Evolutionary conservation across 2,888 invertebrate genomes (phyloP), one percentile per base, ranked within the genome.

Genomic region (Arenicola marina): DNA sequence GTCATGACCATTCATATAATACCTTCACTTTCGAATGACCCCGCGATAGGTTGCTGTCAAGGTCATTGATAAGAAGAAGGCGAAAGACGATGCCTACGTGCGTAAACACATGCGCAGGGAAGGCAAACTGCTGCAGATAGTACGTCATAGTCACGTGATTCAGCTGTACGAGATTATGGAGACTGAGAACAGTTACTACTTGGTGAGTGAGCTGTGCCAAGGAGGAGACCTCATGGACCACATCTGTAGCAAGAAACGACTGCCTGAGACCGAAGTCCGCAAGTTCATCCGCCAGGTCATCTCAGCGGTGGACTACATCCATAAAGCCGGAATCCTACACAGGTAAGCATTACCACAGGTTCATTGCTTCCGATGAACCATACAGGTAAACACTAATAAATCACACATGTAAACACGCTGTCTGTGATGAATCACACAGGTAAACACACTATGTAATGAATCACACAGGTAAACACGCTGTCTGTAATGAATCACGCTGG

Each of bases 31-130:
- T n/a, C n/a, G n/a, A n/a, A n/a, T n/a, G n/a, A n/a, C n/a, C n/a
- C n/a, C n/a, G n/a, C n/a, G n/a, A n/a, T n/a, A 81, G 81, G 81
- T 81, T 26, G 82, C 82, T 4, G 72, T 82, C 15, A 82, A 82
- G 65, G 74, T 81, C n/a, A 77, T 82, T 18, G 80, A 80, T 72
- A 82, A 82, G 63, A 80, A 78, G 62, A 76, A 77, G 54, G 78
- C 77, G 26, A 75, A 75, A 56, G 75, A 77, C 43, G 81, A 81
- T 68, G 75, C 76, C 7, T 82, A 82, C 65, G 79, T 82, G 1
- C 68, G 80, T 3, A 78, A 77, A 61, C 80, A 81, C 63, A 67
- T 82, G 58, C 74, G 81, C 1, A 70, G 81, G 21, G 82, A 82
- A 62, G 81, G 80, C 1, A 77, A 78, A 61, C 71, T 81, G 34